Conservation (phyloP, 1,140 invertebrate species). For the Palaemon carinicauda region DNA sequence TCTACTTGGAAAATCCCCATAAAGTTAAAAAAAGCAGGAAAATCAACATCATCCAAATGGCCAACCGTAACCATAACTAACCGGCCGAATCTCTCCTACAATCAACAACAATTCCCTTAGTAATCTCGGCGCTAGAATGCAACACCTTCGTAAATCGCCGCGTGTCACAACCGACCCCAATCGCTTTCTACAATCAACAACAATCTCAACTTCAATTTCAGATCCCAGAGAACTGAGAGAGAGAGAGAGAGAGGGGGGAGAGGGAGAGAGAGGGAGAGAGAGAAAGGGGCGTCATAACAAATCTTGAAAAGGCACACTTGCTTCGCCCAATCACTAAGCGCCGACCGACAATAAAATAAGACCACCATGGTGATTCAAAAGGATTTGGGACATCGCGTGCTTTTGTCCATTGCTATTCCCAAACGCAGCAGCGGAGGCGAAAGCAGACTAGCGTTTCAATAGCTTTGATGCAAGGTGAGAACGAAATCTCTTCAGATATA, state of each 20-base stretch:
- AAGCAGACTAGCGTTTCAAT: too few species aligned
- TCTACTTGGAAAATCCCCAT: too few species aligned
- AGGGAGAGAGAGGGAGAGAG: not conserved
- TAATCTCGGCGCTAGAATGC: slow-evolving; percentile 6
- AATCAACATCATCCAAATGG: too few species aligned
- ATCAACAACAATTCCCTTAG: slow-evolving; percentile 35
- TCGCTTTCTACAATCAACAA: slow-evolving; percentile 15
- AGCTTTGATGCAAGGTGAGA: too few species aligned
- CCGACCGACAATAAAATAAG: too few species aligned
- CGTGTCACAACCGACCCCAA: slow-evolving; percentile 22
- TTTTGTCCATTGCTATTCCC: too few species aligned
- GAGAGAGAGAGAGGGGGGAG: not conserved
- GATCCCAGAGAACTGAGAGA: not conserved
- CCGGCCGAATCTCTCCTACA: not conserved
- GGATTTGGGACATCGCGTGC: too few species aligned
- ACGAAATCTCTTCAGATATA: too few species aligned
- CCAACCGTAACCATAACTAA: slow-evolving; percentile 12
- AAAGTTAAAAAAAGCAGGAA: too few species aligned
- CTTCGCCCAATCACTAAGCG: too few species aligned
- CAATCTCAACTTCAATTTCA: slow-evolving; percentile 24
- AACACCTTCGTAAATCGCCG: slow-evolving; percentile 32
- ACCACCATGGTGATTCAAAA: too few species aligned
- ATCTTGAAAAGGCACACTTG: not conserved
- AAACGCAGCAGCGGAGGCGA: too few species aligned
- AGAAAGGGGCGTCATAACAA: slow-evolving; percentile 7